Evolutionary conservation across 2,888 invertebrate genomes (phyloP).

Genomic region (Crematogaster levior): DNA sequence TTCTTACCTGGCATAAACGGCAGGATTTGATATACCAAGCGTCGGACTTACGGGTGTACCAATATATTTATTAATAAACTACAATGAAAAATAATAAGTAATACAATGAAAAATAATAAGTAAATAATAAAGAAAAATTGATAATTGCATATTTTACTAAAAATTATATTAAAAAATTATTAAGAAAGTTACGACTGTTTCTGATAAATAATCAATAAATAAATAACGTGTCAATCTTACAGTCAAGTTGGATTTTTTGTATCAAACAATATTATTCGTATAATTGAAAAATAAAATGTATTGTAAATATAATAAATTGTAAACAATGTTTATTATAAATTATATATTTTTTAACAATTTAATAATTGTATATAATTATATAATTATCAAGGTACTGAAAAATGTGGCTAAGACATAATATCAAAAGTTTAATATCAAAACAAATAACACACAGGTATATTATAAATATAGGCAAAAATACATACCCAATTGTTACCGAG

Average conservation of each 20-base stretch:
- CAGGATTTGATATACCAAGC: slow-evolving; percentile 86
- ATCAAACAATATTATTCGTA: too few relatives aligned
- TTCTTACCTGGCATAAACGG: slow-evolving; percentile 88
- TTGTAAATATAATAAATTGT: too few relatives aligned
- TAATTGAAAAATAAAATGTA: too few relatives aligned
- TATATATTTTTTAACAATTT: too few relatives aligned
- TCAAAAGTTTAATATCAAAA: background rate
- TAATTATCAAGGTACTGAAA: background rate
- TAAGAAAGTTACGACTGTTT: too few relatives aligned
- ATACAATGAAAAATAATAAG: slow-evolving; percentile 78
- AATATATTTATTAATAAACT: slow-evolving; percentile 88
- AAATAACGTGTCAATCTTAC: too few relatives aligned
- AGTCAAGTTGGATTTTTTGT: too few relatives aligned
- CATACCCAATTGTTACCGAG: slow-evolving; percentile 87
- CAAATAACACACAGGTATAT: background rate
- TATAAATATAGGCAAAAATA: slow-evolving; percentile 55
- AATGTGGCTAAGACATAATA: slow-evolving; percentile 4
- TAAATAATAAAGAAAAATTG: background rate
- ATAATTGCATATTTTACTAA: background rate
- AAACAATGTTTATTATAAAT: too few relatives aligned
- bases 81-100: slow-evolving; percentile 74
- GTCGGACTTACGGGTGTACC: slow-evolving; percentile 86
- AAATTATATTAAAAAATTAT: too few relatives aligned
- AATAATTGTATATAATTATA: too few relatives aligned
- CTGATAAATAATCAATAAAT: too few relatives aligned